These are phyloP conservation scores for Calliphora vomitoria DNA, from an alignment of 2,888 invertebrate species.

Conservation along the genomic window DNA sequence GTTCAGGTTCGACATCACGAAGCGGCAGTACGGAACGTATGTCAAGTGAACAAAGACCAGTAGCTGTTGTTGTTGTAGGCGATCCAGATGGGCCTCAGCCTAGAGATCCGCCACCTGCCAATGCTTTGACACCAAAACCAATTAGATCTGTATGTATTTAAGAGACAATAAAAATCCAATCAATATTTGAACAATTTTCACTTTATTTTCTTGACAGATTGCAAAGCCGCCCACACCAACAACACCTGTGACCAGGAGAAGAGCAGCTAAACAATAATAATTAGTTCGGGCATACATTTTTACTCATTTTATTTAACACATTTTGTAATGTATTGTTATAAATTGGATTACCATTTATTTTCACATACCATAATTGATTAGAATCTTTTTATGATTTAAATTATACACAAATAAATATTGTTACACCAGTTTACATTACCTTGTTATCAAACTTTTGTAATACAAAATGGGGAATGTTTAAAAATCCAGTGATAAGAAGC, in stretches of 20 bases:
- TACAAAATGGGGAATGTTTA: too few relatives aligned
- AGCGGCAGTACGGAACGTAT: conserved; percentile 86
- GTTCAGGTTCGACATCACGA: conserved; percentile 87
- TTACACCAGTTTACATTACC: conserved; percentile 31
- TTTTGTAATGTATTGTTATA: conserved; percentile 60
- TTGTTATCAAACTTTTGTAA: too few relatives aligned
- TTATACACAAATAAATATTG: conserved; percentile 62
- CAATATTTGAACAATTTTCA: not conserved
- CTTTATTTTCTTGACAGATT: conserved; percentile 77
- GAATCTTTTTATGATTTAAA: conserved; percentile 60
- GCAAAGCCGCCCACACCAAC: conserved; percentile 83
- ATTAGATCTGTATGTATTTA: conserved; percentile 80
- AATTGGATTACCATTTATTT: conserved; percentile 57
- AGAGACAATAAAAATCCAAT: not conserved
- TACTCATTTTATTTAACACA: conserved; percentile 39
- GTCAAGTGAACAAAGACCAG: conserved; percentile 84
- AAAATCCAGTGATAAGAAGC: too few relatives aligned
- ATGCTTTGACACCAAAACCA: conserved; percentile 82
- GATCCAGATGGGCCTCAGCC: conserved; percentile 82
- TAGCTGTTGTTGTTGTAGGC: conserved; percentile 85
- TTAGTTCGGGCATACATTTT: not conserved
- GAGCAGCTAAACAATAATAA: conserved; percentile 66
- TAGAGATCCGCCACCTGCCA: conserved; percentile 82
- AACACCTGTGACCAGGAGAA: conserved; percentile 82
- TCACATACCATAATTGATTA: conserved; percentile 65